Evolutionary conservation across 37 sponge, comb jelly and placozoan genomes (phyloP).

Genomic region (Beroe forskalii): DNA sequence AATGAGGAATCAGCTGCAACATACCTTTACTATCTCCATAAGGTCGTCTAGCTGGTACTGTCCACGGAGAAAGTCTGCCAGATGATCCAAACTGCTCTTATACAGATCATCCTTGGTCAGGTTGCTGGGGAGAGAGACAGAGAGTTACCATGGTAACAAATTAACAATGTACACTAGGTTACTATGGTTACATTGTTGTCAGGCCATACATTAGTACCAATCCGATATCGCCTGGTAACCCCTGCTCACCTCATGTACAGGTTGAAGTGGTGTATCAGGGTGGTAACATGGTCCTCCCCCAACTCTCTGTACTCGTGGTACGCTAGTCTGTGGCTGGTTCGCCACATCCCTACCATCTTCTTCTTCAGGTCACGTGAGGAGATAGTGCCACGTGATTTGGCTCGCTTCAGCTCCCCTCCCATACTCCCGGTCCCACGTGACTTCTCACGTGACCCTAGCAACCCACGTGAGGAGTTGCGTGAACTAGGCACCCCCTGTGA

Average conservation of each 20-base stretch:
- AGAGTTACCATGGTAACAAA: no score
- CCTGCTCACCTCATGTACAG: slow-evolving; percentile 21
- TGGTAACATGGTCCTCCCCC: slow-evolving; percentile 1
- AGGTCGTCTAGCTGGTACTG: slow-evolving; percentile 57
- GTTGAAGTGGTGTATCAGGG: slow-evolving; percentile 5
- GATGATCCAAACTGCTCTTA: slow-evolving; percentile 40
- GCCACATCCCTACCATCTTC: slow-evolving; percentile 5
- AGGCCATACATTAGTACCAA: background rate
- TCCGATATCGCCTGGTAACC: background rate
- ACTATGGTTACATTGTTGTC: no score
- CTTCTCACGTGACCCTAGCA: background rate
- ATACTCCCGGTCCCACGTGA: background rate
- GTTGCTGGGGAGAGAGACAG: slow-evolving; percentile 17
- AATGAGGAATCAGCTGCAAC: background rate
- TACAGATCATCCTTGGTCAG: slow-evolving; percentile 23
- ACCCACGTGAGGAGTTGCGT: background rate
- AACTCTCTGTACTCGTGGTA: background rate
- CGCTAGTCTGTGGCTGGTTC: background rate
- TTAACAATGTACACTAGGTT: no score
- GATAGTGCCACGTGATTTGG: slow-evolving; percentile 9
- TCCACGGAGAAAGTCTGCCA: slow-evolving; percentile 24
- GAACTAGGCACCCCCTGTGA: background rate
- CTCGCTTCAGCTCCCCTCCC: no score
- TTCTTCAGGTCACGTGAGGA: slow-evolving; percentile 38
- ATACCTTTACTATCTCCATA: slow-evolving; percentile 21